Evolutionary conservation across 2,888 invertebrate genomes (phyloP).

Genomic region (Dastarcus helophoroides): DNA sequence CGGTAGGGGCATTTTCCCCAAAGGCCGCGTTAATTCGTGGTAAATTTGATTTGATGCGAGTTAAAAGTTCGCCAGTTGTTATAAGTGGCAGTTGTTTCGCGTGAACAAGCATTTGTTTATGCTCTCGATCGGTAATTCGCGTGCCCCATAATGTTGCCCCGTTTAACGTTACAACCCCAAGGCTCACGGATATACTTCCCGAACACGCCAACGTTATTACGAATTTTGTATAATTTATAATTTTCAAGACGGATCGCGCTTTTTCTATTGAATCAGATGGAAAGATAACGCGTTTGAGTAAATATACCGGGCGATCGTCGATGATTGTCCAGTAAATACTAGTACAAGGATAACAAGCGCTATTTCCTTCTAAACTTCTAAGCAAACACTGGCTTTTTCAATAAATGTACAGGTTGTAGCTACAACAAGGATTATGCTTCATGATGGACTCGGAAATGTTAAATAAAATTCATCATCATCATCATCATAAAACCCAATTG

Average conservation of each 20-base stretch:
- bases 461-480: too few species aligned
- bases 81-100: slow-evolving; percentile 38
- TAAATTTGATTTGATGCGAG: slow-evolving; percentile 30
- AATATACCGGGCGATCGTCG: too few species aligned
- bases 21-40: slow-evolving; percentile 11
- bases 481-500: too few species aligned
- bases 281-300: slow-evolving; percentile 10
- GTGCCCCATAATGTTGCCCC: slow-evolving; percentile 36
- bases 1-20: slow-evolving; percentile 1
- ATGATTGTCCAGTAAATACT: too few species aligned
- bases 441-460: too few species aligned
- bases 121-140: slow-evolving; percentile 38
- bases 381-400: too few species aligned
- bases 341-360: too few species aligned
- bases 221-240: slow-evolving; percentile 30
- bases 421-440: too few species aligned
- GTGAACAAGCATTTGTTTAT: slow-evolving; percentile 40
- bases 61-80: slow-evolving; percentile 32
- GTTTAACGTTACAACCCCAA: slow-evolving; percentile 37
- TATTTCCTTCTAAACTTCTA: too few species aligned
- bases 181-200: slow-evolving; percentile 32
- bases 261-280: slow-evolving; percentile 13
- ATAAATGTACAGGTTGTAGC: too few species aligned
- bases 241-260: slow-evolving; percentile 26
- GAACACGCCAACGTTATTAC: slow-evolving; percentile 30